These are phyloP conservation scores for Circaetus cinerascens DNA, from an alignment of 2,113 vertebrate genomes.

Conservation along the genomic window DNA sequence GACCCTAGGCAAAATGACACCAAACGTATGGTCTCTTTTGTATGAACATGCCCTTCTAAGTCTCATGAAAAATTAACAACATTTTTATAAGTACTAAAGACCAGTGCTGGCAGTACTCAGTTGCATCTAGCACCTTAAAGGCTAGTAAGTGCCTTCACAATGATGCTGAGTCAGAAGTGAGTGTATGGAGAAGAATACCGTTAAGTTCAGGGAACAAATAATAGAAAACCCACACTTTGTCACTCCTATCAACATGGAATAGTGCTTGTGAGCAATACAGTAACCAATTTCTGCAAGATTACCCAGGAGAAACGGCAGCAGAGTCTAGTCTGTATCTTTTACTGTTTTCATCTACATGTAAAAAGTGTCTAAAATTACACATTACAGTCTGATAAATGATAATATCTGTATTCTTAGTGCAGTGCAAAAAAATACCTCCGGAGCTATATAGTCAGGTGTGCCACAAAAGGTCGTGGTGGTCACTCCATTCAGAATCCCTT, in stretches of 20 bases:
- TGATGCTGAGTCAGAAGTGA: neutral
- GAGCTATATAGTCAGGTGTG: slow-evolving; percentile 97
- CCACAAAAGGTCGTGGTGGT: slow-evolving; percentile 98
- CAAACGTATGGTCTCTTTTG: neutral
- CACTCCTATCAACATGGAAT: neutral
- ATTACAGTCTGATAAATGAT: neutral
- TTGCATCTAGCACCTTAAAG: neutral
- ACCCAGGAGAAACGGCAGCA: neutral
- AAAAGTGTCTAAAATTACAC: neutral
- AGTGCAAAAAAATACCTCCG: slow-evolving; percentile 80
- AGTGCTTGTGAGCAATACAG: neutral
- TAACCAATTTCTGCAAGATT: neutral
- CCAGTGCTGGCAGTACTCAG: neutral
- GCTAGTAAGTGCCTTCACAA: neutral
- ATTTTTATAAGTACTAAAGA: neutral
- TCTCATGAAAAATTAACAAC: neutral
- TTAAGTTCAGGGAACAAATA: neutral
- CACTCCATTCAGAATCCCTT: slow-evolving; percentile 93
- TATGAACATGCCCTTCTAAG: neutral
- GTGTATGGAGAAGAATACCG: neutral
- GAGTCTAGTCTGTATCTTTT: neutral
- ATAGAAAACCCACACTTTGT: neutral
- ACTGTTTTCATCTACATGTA: neutral
- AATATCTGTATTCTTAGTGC: neutral
- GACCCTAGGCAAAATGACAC: neutral